These are phyloP conservation scores for Tetragonula clypearis DNA, from an alignment of 1,140 invertebrate genomes.

Conservation along the genomic window DNA sequence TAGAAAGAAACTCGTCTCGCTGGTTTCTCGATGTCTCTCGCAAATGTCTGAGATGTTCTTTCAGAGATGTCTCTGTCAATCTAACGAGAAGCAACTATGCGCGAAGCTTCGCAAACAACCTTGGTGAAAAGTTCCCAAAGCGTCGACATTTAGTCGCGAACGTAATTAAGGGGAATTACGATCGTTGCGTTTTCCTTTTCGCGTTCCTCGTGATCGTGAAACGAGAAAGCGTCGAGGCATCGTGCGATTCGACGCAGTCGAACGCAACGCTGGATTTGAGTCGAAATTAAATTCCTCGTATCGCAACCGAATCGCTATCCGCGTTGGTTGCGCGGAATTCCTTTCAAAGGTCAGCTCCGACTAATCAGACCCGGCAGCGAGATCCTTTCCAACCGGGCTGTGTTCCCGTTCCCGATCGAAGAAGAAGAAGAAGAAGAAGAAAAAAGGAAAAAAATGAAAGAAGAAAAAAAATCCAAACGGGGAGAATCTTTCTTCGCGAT, in stretches of 20 bases:
- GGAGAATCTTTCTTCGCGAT: background rate
- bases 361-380: slow-evolving; percentile 2
- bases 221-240: background rate
- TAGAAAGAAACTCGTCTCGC: background rate
- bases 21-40: background rate
- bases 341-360: slow-evolving; percentile 25
- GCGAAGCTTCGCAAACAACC: background rate
- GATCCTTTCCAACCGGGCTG: slow-evolving; percentile 1
- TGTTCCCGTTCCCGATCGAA: background rate
- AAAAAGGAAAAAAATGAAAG: too few relatives aligned
- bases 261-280: background rate
- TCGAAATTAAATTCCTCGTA: slow-evolving; percentile 37
- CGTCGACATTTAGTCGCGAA: background rate
- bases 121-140: background rate
- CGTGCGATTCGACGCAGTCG: background rate
- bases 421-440: too few relatives aligned
- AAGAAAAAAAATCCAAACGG: background rate
- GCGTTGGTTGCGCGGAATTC: slow-evolving; percentile 29
- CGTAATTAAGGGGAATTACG: background rate
- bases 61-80: background rate
- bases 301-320: slow-evolving; percentile 3
- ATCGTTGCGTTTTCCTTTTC: background rate
- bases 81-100: background rate
- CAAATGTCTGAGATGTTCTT: too few relatives aligned
- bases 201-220: background rate